A percentile compares a stretch with the other conserved stretches of the same genome.
phyloP scores from a whole-genome alignment of 2,888 invertebrate species.

The Hedya salicella region DNA sequence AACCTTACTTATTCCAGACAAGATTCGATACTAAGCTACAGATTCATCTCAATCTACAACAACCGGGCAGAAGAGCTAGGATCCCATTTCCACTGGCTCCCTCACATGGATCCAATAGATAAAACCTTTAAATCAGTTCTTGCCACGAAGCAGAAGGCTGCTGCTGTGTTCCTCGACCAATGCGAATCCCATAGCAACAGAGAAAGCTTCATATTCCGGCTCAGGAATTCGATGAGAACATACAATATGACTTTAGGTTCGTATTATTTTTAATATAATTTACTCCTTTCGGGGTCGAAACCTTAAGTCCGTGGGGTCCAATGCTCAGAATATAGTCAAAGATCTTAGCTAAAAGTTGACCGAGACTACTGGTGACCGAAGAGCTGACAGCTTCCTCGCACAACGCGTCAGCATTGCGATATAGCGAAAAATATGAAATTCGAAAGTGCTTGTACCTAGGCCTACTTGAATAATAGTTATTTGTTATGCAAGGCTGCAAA shows the following conservation, averaged over 20 bases:
- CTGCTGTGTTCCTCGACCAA: constrained; percentile 69
- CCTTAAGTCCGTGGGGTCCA: too few species aligned
- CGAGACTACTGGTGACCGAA: too few species aligned
- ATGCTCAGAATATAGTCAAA: too few species aligned
- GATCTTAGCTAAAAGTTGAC: too few species aligned
- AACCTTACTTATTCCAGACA: constrained; percentile 50
- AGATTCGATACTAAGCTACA: constrained; percentile 64
- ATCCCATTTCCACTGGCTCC: constrained; percentile 56
- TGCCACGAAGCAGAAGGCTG: constrained; percentile 62
- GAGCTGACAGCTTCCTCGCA: too few species aligned
- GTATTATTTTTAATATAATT: too few species aligned
- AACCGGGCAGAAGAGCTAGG: constrained; percentile 56
- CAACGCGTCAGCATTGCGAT: too few species aligned
- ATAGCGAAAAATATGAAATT: too few species aligned
- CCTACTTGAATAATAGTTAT: too few species aligned
- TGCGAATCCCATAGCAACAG: constrained; percentile 63
- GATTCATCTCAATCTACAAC: constrained; percentile 61
- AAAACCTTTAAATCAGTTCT: constrained; percentile 53
- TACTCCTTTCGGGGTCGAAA: too few species aligned
- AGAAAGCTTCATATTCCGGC: constrained; percentile 62
- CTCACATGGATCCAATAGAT: constrained; percentile 55
- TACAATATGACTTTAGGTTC: constrained; percentile 59
- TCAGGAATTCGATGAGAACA: constrained; percentile 71
- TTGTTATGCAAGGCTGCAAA: too few species aligned
- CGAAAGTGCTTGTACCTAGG: too few species aligned